Percentiles rank a stretch among this genome's conserved stretches.
These are phyloP conservation scores for Clanis bilineata DNA, from an alignment of 2,888 invertebrate genomes.

Conservation along the genomic window DNA sequence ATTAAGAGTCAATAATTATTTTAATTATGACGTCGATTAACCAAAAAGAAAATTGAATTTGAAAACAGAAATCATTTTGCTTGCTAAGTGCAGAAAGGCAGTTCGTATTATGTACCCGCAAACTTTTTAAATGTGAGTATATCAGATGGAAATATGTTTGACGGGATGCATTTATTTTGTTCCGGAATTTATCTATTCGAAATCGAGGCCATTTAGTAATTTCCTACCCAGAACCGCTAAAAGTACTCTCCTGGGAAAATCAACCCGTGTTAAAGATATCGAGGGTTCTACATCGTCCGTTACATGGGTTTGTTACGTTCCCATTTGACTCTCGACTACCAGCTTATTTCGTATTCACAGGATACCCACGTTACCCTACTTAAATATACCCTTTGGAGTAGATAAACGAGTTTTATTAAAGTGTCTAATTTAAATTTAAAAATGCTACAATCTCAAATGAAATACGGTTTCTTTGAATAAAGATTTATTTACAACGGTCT, in stretches of 20 bases:
- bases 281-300: not conserved
- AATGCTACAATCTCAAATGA: not conserved
- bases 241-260: not conserved
- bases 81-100: too few species aligned
- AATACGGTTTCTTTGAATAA: not conserved
- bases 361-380: not conserved
- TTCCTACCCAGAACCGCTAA: not conserved
- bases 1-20: too few species aligned
- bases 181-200: not conserved
- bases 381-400: not conserved
- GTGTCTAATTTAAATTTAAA: not conserved
- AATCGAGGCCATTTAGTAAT: not conserved
- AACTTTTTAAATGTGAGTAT: too few species aligned
- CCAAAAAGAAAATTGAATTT: too few species aligned
- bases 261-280: not conserved
- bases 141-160: too few species aligned
- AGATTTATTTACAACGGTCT: not conserved
- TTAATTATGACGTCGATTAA: too few species aligned
- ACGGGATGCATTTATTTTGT: not conserved
- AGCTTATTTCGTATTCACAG: slow-evolving; percentile 1
- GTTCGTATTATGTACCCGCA: too few species aligned
- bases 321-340: not conserved
- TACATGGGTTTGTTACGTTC: not conserved
- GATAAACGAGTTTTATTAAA: not conserved
- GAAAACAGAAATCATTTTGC: too few species aligned